phyloP scores from a whole-genome alignment of 92 coral and sea anemone species.

The Epizoanthus illoricatus region DNA sequence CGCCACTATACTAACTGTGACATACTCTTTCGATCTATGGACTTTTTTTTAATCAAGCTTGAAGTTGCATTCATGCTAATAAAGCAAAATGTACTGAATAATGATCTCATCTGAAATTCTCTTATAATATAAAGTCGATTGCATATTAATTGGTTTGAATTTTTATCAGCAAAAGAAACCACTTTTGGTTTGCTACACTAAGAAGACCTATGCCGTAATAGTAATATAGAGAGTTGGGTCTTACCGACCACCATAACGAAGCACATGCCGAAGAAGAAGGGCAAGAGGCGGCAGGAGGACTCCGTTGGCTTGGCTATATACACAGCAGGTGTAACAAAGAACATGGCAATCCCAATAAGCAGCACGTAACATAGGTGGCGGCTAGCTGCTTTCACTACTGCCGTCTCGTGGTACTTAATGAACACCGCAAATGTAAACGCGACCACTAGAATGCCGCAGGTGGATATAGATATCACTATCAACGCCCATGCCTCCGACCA shows the following conservation, averaged over 20 bases:
- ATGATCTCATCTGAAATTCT: no score
- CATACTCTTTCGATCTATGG: no score
- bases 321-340: conserved; percentile 58
- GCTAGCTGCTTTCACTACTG: conserved; percentile 76
- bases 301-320: conserved; percentile 53
- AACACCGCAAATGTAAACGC: conserved; percentile 51
- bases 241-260: conserved; percentile 69
- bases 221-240: not conserved
- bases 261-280: conserved; percentile 67
- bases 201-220: not conserved
- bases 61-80: no score
- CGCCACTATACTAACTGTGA: no score
- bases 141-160: no score
- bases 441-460: conserved; percentile 45
- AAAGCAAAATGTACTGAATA: no score
- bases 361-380: conserved; percentile 67
- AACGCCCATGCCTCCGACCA: conserved; percentile 61
- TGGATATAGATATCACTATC: conserved; percentile 52
- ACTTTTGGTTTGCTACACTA: not conserved
- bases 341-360: conserved; percentile 63
- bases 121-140: no score
- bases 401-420: conserved; percentile 51
- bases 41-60: no score
- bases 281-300: conserved; percentile 54
- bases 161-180: no score